These are phyloP conservation scores for Nycticryphes semicollaris DNA, from an alignment of 2,113 vertebrate genomes.

Conservation along the genomic window DNA sequence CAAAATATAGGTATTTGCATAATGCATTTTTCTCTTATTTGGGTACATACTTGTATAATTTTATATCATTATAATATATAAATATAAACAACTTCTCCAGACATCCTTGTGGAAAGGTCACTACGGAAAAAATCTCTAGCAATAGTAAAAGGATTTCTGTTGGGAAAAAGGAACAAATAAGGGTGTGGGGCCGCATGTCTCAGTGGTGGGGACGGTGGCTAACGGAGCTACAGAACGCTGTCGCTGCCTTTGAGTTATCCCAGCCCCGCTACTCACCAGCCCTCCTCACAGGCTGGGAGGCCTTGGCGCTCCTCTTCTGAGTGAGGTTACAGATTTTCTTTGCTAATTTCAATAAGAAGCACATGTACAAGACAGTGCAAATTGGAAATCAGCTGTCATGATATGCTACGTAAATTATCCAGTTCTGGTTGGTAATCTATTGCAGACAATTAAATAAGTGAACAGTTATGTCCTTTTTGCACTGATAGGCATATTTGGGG, in stretches of 20 bases:
- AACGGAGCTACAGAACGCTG: background rate
- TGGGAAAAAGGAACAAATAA: background rate
- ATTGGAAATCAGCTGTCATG: background rate
- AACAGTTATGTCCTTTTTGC: background rate
- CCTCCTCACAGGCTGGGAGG: background rate
- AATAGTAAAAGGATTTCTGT: background rate
- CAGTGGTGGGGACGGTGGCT: background rate
- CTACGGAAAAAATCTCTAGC: background rate
- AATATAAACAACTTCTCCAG: background rate
- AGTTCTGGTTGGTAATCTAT: background rate
- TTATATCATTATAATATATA: background rate
- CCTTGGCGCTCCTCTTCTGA: background rate
- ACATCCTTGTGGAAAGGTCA: background rate
- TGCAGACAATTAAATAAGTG: constrained; percentile 6
- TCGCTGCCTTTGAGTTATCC: background rate
- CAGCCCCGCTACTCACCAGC: background rate
- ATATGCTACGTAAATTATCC: background rate
- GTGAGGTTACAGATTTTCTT: background rate
- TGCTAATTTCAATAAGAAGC: background rate
- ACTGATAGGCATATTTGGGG: background rate
- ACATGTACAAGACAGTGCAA: background rate
- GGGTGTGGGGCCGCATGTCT: background rate
- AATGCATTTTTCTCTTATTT: constrained; percentile 1
- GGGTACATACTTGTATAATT: background rate
- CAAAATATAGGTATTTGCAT: background rate